phyloP scores from a whole-genome alignment of 2,888 invertebrate species.

The Apamea crenata region DNA sequence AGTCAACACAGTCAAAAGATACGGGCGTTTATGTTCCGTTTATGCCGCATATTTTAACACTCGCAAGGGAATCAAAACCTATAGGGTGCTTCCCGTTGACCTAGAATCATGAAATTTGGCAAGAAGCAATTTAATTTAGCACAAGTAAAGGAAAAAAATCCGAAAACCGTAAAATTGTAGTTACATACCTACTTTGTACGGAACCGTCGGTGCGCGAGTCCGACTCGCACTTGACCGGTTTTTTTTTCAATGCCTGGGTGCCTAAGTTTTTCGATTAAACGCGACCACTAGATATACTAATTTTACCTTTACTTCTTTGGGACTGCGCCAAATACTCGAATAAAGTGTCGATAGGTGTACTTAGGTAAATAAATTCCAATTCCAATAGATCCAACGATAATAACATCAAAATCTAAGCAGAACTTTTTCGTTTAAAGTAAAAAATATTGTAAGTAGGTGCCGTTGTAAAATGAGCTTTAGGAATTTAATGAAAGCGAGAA shows the following conservation, averaged over 20 bases:
- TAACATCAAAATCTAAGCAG: background rate
- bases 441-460: background rate
- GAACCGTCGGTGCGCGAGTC: too few relatives aligned
- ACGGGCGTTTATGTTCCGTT: too few relatives aligned
- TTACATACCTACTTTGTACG: too few relatives aligned
- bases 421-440: background rate
- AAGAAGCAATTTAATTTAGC: too few relatives aligned
- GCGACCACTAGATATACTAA: background rate
- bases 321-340: background rate
- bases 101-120: too few relatives aligned
- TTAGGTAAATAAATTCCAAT: conserved; percentile 17
- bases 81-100: too few relatives aligned
- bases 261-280: background rate
- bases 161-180: too few relatives aligned
- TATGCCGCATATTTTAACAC: too few relatives aligned
- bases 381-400: conserved; percentile 11
- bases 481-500: background rate
- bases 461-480: background rate
- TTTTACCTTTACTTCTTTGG: conserved; percentile 11
- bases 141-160: too few relatives aligned
- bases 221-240: too few relatives aligned
- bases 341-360: conserved; percentile 16
- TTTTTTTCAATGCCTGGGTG: background rate
- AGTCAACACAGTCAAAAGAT: background rate
- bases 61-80: too few relatives aligned